These are phyloP conservation scores for Drosophila koepferae DNA, from an alignment of 2,888 invertebrate genomes.

Conservation along the genomic window DNA sequence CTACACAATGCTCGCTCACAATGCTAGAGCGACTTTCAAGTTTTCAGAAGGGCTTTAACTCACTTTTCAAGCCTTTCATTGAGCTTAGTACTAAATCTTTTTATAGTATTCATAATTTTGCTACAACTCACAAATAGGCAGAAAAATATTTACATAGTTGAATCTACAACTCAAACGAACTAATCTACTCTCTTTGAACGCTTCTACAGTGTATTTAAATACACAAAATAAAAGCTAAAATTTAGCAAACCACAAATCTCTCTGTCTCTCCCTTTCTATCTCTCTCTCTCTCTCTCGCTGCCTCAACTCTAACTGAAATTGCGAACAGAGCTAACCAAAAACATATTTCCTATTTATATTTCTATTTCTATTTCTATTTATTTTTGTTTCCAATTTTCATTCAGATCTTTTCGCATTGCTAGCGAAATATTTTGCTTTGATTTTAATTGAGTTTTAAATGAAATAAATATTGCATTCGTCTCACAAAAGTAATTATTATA, in stretches of 20 bases:
- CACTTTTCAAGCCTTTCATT: too few species aligned
- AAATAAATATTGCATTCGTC: conserved; percentile 4
- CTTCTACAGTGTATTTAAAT: neutral
- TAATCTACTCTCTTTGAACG: neutral
- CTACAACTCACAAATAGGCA: neutral
- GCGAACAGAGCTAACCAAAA: neutral
- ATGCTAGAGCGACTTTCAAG: neutral
- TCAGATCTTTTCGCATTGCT: neutral
- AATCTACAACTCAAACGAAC: neutral
- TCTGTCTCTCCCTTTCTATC: too few species aligned
- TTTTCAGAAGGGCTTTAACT: too few species aligned
- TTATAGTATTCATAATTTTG: neutral
- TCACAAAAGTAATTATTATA: conserved; percentile 2
- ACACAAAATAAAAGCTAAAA: neutral
- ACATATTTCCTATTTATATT: neutral
- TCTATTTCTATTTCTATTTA: neutral
- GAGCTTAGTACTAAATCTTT: too few species aligned
- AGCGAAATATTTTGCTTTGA: conserved; percentile 3
- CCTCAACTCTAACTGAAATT: neutral
- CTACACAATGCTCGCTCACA: neutral
- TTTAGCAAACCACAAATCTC: neutral
- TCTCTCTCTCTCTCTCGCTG: too few species aligned
- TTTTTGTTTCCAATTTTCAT: neutral
- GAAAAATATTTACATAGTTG: neutral
- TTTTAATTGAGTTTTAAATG: conserved; percentile 7